These are phyloP conservation scores for Dicyrtoma fusca DNA, from an alignment of 2,888 invertebrate species.

Conservation along the genomic window DNA sequence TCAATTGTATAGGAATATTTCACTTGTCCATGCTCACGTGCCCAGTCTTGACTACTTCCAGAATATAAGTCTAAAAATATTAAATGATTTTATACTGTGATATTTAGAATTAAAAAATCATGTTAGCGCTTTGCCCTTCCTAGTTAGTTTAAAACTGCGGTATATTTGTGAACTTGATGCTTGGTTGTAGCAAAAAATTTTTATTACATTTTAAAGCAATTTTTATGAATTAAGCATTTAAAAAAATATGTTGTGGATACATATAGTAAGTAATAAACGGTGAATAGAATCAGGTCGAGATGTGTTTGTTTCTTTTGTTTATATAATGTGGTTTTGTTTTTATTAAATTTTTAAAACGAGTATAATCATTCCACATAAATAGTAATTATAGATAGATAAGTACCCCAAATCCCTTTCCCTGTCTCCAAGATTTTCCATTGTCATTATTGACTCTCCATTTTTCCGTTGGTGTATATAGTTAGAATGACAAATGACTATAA, in stretches of 20 bases:
- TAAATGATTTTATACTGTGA: neutral
- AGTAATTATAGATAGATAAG: too few relatives aligned
- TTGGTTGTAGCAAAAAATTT: too few relatives aligned
- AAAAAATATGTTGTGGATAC: too few relatives aligned
- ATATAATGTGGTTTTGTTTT: neutral
- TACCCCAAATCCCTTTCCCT: too few relatives aligned
- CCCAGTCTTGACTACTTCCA: conserved; percentile 52
- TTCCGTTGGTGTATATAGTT: too few relatives aligned
- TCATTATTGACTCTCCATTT: too few relatives aligned
- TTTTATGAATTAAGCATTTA: too few relatives aligned
- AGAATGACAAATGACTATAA: neutral
- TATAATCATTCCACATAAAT: neutral
- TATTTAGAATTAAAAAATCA: neutral
- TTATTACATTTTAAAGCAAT: too few relatives aligned
- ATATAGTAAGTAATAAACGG: too few relatives aligned
- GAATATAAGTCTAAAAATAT: conserved; percentile 46
- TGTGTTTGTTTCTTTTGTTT: neutral
- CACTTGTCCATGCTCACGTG: conserved; percentile 44
- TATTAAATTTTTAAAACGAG: neutral
- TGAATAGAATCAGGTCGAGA: neutral
- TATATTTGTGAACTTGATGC: too few relatives aligned
- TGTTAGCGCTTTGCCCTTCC: neutral
- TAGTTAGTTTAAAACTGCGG: too few relatives aligned
- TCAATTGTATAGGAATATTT: conserved; percentile 52
- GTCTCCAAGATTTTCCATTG: too few relatives aligned